Percentiles rank a stretch among this genome's conserved stretches.
phyloP scores from a whole-genome alignment of 2,888 invertebrate species.

The Leucophora obtusa region DNA sequence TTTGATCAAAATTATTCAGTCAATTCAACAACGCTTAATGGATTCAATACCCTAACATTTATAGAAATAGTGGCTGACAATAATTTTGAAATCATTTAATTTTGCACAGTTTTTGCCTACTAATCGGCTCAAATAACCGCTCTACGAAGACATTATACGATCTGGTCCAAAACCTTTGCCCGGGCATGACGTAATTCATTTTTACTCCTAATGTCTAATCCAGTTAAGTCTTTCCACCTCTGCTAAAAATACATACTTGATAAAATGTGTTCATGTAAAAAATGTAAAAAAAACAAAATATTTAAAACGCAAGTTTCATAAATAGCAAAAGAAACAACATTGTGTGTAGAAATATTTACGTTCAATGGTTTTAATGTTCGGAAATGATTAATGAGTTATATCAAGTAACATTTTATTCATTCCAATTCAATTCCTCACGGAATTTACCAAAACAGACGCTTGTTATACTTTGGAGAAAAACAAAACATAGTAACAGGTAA shows the following conservation, averaged over 20 bases:
- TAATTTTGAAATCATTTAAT: too few species aligned
- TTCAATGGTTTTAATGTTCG: neutral
- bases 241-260: neutral
- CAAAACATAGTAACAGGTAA: neutral
- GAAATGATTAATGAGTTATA: conserved; percentile 15
- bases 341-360: conserved; percentile 1
- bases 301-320: neutral
- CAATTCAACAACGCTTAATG: too few species aligned
- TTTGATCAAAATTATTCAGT: too few species aligned
- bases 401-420: neutral
- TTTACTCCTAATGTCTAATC: too few species aligned
- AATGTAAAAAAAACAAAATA: neutral
- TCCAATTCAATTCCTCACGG: neutral
- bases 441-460: neutral
- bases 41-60: too few species aligned
- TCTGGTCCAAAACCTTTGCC: too few species aligned
- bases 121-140: too few species aligned
- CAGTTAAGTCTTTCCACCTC: neutral
- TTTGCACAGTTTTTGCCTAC: too few species aligned
- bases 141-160: too few species aligned
- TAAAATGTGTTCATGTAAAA: neutral
- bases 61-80: too few species aligned
- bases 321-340: neutral
- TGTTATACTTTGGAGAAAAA: neutral
- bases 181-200: too few species aligned